These are phyloP conservation scores for Parus major DNA, from an alignment of 2,113 vertebrate genomes.

Conservation along the genomic window DNA sequence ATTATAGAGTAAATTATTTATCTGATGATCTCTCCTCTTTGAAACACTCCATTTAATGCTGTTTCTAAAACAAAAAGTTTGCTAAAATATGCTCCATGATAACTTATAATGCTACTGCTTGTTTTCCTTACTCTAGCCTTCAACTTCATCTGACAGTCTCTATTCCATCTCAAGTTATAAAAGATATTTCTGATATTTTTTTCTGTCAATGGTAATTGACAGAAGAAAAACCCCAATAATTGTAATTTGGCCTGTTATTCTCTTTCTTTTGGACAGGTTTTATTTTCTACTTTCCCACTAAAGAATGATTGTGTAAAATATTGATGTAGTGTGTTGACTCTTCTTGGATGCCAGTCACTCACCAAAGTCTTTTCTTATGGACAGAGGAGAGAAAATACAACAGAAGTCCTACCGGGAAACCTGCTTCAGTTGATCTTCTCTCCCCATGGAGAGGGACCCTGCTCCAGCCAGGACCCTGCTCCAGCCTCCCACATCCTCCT, in stretches of 20 bases:
- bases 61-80: not conserved
- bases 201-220: not conserved
- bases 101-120: not conserved
- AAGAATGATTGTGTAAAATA: not conserved
- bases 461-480: not conserved
- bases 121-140: not conserved
- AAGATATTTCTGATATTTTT: not conserved
- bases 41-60: not conserved
- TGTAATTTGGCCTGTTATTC: not conserved
- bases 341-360: no score
- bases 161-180: not conserved
- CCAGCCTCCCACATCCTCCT: not conserved
- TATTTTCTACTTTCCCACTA: not conserved
- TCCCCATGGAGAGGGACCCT: not conserved
- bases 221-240: not conserved
- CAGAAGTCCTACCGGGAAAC: not conserved
- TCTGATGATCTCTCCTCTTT: not conserved
- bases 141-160: not conserved
- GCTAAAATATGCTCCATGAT: fast-evolving
- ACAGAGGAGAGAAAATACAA: not conserved
- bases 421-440: not conserved
- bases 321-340: not conserved
- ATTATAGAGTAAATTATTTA: not conserved
- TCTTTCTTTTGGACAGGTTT: not conserved
- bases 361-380: not conserved